A percentile compares a stretch with the other conserved stretches of the same genome.
Conservation (phyloP, 2,888 invertebrate genomes). For the Lissonota sp. region DNA sequence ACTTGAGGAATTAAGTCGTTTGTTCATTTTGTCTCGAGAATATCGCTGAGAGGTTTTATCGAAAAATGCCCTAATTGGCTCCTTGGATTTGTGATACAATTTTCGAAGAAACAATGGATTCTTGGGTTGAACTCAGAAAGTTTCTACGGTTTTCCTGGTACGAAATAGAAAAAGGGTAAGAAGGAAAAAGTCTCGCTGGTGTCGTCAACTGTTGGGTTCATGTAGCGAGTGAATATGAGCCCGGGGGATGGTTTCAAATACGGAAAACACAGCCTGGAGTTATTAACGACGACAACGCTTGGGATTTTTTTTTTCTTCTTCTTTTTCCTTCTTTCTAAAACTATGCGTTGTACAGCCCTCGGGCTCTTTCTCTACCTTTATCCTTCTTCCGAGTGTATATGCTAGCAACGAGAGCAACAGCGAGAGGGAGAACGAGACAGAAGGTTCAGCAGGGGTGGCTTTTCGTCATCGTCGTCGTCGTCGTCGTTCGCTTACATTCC, state of each 20-base stretch:
- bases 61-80: too few species aligned
- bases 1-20: too few species aligned
- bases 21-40: too few species aligned
- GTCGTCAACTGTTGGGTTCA: slow-evolving; percentile 27
- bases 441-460: too few species aligned
- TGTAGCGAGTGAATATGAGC: slow-evolving; percentile 20
- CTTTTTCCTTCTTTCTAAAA: slow-evolving; percentile 74
- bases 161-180: not conserved
- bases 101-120: too few species aligned
- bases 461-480: slow-evolving; percentile 24
- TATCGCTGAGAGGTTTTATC: too few species aligned
- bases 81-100: too few species aligned
- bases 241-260: slow-evolving; percentile 63
- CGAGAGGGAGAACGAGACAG: too few species aligned
- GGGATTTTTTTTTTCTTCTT: slow-evolving; percentile 69
- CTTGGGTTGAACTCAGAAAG: not conserved
- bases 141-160: not conserved
- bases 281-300: slow-evolving; percentile 75
- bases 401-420: too few species aligned
- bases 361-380: slow-evolving; percentile 58
- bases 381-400: not conserved
- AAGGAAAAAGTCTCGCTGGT: slow-evolving; percentile 8
- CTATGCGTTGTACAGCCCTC: slow-evolving; percentile 76
- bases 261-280: slow-evolving; percentile 66
- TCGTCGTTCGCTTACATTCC: slow-evolving; percentile 40